These are phyloP conservation scores for Sebastes iracundus DNA, from an alignment of 2,797 vertebrate species.

Conservation along the genomic window DNA sequence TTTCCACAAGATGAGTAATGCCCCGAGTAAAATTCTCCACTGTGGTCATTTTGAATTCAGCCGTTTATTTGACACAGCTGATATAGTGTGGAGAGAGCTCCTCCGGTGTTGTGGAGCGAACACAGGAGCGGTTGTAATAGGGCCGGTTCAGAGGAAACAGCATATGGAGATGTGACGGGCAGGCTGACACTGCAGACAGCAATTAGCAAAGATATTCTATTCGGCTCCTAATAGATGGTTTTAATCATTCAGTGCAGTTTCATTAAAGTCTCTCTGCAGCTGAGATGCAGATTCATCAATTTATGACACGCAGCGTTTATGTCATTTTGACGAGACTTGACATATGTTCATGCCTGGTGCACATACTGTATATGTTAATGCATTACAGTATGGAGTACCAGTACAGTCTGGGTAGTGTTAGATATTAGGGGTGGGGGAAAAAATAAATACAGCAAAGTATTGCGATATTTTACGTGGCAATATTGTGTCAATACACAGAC, in stretches of 20 bases:
- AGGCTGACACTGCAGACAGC: slow-evolving; percentile 42
- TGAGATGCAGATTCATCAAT: slow-evolving; percentile 8
- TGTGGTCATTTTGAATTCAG: slow-evolving; percentile 68
- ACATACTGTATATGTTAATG: slow-evolving; percentile 1
- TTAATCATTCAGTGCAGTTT: slow-evolving; percentile 34
- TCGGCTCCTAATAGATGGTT: slow-evolving; percentile 24
- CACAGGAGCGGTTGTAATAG: slow-evolving; percentile 36
- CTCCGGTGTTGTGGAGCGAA: slow-evolving; percentile 22
- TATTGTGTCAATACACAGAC: background rate
- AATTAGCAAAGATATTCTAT: slow-evolving; percentile 51
- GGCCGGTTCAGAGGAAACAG: slow-evolving; percentile 48
- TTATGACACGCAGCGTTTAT: background rate
- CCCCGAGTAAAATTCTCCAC: slow-evolving; percentile 62
- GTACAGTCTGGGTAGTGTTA: background rate
- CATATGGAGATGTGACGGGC: slow-evolving; percentile 65
- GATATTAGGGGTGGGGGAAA: background rate
- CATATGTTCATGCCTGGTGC: background rate
- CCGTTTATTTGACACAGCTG: slow-evolving; percentile 65
- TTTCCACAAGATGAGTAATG: slow-evolving; percentile 72
- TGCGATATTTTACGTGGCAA: background rate
- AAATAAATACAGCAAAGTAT: background rate
- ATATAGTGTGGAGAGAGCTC: slow-evolving; percentile 39
- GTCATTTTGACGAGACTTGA: slow-evolving; percentile 8
- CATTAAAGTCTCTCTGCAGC: slow-evolving; percentile 24
- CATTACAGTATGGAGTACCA: background rate